Evolutionary conservation across 2,113 vertebrate genomes (phyloP).

Genomic region (Holacanthus passer): DNA sequence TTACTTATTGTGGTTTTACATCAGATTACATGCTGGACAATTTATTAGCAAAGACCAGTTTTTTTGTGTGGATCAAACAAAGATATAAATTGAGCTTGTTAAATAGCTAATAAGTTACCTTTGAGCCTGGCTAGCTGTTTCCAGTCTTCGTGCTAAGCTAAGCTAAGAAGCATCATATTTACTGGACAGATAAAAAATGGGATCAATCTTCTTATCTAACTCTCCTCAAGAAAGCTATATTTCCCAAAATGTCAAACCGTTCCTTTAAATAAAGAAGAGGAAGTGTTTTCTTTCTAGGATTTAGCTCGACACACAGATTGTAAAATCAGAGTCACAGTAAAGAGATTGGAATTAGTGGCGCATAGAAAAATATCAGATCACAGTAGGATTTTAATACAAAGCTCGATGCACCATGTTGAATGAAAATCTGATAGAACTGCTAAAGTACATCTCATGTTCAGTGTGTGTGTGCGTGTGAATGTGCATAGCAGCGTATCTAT

Average conservation of each 20-base stretch:
- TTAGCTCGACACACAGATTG: not conserved
- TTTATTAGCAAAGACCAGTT: not conserved
- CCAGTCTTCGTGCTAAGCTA: not conserved
- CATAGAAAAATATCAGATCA: slow-evolving; percentile 7
- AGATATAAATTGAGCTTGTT: not conserved
- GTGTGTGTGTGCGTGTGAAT: not conserved
- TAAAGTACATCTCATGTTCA: slow-evolving; percentile 7
- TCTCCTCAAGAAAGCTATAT: not conserved
- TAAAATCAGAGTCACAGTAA: not conserved
- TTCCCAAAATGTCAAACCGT: not conserved
- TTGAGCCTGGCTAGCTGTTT: not conserved
- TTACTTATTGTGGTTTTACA: not conserved
- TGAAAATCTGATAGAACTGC: not conserved
- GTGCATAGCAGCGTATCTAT: not conserved
- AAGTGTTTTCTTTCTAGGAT: not conserved
- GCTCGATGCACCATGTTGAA: not conserved
- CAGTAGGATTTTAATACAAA: not conserved
- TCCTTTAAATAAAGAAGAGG: not conserved
- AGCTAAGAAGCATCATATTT: not conserved
- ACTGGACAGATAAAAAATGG: no score
- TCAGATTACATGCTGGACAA: not conserved
- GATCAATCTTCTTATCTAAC: no score
- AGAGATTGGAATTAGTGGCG: not conserved
- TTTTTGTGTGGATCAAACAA: not conserved
- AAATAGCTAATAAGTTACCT: not conserved